Conservation (phyloP, 2,113 vertebrate genomes). For the Cyanistes caeruleus region DNA sequence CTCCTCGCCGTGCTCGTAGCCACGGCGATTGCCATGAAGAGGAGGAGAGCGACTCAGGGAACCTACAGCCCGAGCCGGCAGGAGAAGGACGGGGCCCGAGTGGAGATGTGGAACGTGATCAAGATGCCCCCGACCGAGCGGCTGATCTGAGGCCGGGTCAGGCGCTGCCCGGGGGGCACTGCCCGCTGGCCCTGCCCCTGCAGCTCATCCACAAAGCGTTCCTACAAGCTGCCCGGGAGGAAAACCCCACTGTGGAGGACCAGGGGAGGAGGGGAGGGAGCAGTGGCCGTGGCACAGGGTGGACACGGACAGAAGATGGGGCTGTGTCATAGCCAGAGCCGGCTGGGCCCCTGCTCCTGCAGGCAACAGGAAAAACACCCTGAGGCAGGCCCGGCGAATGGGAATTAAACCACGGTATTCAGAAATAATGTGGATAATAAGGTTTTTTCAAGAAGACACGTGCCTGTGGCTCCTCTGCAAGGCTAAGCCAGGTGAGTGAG, state of each 20-base stretch:
- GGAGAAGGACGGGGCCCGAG: slow-evolving; percentile 70
- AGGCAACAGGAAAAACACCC: background rate
- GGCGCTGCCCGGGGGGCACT: background rate
- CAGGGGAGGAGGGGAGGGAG: background rate
- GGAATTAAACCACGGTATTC: background rate
- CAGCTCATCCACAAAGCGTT: background rate
- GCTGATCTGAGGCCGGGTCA: slow-evolving; percentile 48
- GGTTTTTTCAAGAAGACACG: accelerated
- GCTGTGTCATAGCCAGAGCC: background rate
- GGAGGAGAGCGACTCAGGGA: slow-evolving; percentile 72
- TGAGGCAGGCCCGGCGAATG: background rate
- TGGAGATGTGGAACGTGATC: slow-evolving; percentile 74
- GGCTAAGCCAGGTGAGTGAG: background rate
- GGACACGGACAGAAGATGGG: accelerated
- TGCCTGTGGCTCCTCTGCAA: background rate
- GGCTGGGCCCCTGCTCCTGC: background rate
- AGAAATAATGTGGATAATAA: background rate
- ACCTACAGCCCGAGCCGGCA: slow-evolving; percentile 73
- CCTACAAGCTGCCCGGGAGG: too few relatives aligned
- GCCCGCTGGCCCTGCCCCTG: background rate
- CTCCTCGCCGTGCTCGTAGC: slow-evolving; percentile 22
- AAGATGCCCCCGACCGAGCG: slow-evolving; percentile 73
- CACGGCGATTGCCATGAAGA: slow-evolving; percentile 55
- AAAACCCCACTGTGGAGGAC: background rate
- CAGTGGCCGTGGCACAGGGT: background rate